Evolutionary conservation across 2,113 vertebrate species (phyloP), one percentile per base, ranked within the genome.

Genomic region (Aix galericulata): DNA sequence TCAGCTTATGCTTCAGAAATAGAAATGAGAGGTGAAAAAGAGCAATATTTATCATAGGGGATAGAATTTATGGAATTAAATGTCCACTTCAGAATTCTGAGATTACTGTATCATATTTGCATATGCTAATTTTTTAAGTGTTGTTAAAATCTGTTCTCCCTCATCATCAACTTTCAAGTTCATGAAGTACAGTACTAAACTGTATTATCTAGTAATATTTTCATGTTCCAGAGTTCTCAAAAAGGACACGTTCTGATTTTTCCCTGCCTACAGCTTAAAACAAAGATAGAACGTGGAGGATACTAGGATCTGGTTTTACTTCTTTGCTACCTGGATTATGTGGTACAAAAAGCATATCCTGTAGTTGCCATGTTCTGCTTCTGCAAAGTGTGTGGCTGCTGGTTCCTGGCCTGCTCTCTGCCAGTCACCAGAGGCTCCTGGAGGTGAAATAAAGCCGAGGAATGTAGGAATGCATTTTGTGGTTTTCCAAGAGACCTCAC

Each of bases 361-460:
- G 25, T 76, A 40, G n/a, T 93, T 96, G 64, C 69, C 9, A 0
- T 66, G 48, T 71, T 88, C 92, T 95, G 71, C 72, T 89, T 89
- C 88, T 96, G 63, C 46, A 42, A 11, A 50, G 53, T 22, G 15
- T 11, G 36, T 21, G 36, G 69, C 81, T 92, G 58, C 80, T 82
- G 66, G 9, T 88, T 91, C 44, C 40, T 89, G 95, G 63, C 52
- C 82, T 93, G 72, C 18, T 82, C 0, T 0, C 53, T 86, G 15
- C 56, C 60, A 52, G 81, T 69, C 27, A 68, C 34, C 62, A 50
- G 31, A 84, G 40, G 20, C 50, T 59, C 78, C 62, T 74, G 66
- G 20, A 86, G 72, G 53, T 92, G 79, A 95, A 95, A 92, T 94
- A 93, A 96, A 95, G 50, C 96, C 89, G 94, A 96, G 58, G 80